Evolutionary conservation across 2,797 vertebrate genomes (phyloP), one percentile per base, ranked within the genome.

Genomic region (Botia kubotai): DNA sequence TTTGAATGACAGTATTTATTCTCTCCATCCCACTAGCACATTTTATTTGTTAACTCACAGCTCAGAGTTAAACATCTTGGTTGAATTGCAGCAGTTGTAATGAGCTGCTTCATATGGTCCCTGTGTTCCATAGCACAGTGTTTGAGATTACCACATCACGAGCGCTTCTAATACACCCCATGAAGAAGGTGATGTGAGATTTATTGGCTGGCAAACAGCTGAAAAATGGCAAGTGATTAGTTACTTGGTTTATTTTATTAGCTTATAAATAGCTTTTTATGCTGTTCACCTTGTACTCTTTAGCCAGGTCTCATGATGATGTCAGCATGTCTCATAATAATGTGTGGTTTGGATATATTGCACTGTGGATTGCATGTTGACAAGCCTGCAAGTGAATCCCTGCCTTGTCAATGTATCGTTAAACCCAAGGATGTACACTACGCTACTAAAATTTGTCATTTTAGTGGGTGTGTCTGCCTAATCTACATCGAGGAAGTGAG

Each of bases 111-210:
- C 46, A 39, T 14, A 53, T 70, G 26, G 53, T 50, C 48, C 43
- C 50, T 55, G 67, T 79, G 72, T 67, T 62, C 68, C 82, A 82
- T 82, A 76, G 79, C 79, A 81, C 79, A 82, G 78, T 50, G 79
- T 68, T 74, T 83, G 26, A 71, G 76, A 80, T 81, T 50, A 87
- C 75, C 70, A 82, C 13, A 77, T 52, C 46, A 80, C 73, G 83
- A 70, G 39, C 52, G 66, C 29, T 50, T 33, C 2, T 52, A 29
- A 77, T 36, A 23, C 39, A 67, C 23, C 16, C 65, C 75, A 57
- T 58, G 52, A 57, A 57, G 10, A 11, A 53, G 60, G 66, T 57
- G 19, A 77, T 16, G n/a, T 46, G 33, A 67, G 19, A 43, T 55
- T 17, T 76, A 23, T 67, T 19, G 52, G 50, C 48, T 11, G 55